These are phyloP conservation scores for Macrocentrus cingulum DNA, from an alignment of 1,140 invertebrate species.

Conservation along the genomic window DNA sequence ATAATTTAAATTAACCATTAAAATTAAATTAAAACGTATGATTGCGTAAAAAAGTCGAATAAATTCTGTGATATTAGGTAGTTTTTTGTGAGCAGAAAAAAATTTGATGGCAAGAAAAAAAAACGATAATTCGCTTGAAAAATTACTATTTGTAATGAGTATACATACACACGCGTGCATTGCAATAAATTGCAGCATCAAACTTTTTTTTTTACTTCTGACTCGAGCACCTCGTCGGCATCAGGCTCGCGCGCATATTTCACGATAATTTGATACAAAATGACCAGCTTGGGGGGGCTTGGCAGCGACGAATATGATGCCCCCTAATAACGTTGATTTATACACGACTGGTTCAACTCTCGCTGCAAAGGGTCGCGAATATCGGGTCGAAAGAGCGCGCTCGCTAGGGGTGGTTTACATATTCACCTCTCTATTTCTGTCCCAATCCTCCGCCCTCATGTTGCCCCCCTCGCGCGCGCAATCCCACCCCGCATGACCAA, in stretches of 20 bases:
- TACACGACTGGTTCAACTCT: constrained; percentile 47
- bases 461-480: too few species aligned
- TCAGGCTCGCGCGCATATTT: constrained; percentile 39
- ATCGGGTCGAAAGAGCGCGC: constrained; percentile 31
- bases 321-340: constrained; percentile 59
- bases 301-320: constrained; percentile 52
- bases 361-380: constrained; percentile 41
- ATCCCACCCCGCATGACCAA: constrained; percentile 8
- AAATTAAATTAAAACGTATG: too few species aligned
- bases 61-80: too few species aligned
- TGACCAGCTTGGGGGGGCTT: constrained; percentile 47
- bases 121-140: too few species aligned
- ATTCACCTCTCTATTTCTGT: neutral
- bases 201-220: constrained; percentile 2
- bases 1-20: too few species aligned
- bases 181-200: constrained; percentile 4
- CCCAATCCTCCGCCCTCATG: constrained; percentile 26
- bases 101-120: neutral
- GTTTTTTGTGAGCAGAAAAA: neutral
- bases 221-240: constrained; percentile 15
- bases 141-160: neutral
- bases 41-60: too few species aligned
- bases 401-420: constrained; percentile 1
- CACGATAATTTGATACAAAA: constrained; percentile 58
- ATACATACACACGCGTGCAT: too few species aligned